Conservation (phyloP, 2,113 vertebrate genomes). For the Cryptomyrus ogoouensis region DNA sequence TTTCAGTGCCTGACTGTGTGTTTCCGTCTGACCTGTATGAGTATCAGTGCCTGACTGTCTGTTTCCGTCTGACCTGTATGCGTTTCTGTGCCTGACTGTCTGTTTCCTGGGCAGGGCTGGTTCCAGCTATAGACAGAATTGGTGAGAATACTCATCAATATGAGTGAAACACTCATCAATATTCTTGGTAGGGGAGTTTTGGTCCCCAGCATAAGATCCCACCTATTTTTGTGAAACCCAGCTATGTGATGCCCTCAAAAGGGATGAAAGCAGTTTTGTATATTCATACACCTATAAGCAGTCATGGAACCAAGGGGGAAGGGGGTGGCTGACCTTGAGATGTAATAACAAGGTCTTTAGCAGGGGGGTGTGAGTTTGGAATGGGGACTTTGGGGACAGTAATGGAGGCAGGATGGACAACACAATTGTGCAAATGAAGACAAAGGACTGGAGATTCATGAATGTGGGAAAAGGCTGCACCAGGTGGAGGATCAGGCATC, state of each 20-base stretch:
- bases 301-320: background rate
- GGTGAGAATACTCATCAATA: background rate
- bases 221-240: background rate
- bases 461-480: background rate
- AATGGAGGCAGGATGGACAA: background rate
- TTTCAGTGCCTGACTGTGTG: too few relatives aligned
- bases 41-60: background rate
- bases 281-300: background rate
- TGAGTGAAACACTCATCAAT: background rate
- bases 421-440: background rate
- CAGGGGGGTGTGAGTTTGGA: background rate
- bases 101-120: background rate
- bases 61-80: background rate
- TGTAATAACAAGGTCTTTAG: background rate
- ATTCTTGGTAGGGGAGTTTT: background rate
- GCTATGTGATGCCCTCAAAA: background rate
- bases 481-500: background rate
- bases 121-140: background rate
- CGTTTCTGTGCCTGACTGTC: too few relatives aligned
- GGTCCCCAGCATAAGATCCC: too few relatives aligned
- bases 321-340: background rate
- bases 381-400: background rate
- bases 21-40: too few relatives aligned
- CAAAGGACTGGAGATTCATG: background rate
- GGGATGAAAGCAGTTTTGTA: background rate